Base-by-base conservation (phyloP, 2,113 vertebrate genomes). In the Festucalex cinctus region DNA sequence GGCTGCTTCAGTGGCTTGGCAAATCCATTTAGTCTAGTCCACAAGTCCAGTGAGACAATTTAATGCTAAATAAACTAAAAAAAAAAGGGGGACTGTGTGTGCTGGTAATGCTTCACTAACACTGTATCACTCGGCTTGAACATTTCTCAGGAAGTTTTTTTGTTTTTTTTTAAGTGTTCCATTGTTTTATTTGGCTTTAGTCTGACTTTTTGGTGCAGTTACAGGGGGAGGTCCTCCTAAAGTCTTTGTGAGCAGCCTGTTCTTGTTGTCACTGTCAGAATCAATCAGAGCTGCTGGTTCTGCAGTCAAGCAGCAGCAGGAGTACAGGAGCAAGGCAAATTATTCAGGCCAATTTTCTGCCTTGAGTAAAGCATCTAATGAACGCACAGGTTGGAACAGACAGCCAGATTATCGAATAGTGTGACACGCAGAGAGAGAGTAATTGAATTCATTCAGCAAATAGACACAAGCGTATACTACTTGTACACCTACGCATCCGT, bases 231-330 rank as follows among this genome's bases (percentile, higher is more conserved):
- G 69, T 71, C 56, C 77, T 79, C 63, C 66, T 69, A 72, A 82
- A 76, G 76, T 71, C 75, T 60, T 75, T 70, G 71, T 70, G 67
- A 76, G 73, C 85, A 84, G 81, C 62, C 74, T 81, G 81, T 71
- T 89, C 81, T 81, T 86, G 84, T 84, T 86, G 86, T 88, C 83
- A 82, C 75, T 85, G 87, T 90, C 88, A 84, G 79, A 86, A 80
- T 70, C 80, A 86, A 89, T 86, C 79, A 82, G 65, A 83, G 66
- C 75, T 62, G 65, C 79, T 70, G 60, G 75, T 80, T 64, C 71
- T 78, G 71, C 69, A 37, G 80, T 71, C 66, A 66, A 10, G 19
- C 68, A 79, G 77, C 67, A 75, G 61, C 75, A 74, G 77, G 68
- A 78, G 62, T 72, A 68, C 64, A 82, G 68, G 72, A 81, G 73